These are phyloP conservation scores for Cecropterus lyciades DNA, from an alignment of 1,140 invertebrate species.

Conservation along the genomic window DNA sequence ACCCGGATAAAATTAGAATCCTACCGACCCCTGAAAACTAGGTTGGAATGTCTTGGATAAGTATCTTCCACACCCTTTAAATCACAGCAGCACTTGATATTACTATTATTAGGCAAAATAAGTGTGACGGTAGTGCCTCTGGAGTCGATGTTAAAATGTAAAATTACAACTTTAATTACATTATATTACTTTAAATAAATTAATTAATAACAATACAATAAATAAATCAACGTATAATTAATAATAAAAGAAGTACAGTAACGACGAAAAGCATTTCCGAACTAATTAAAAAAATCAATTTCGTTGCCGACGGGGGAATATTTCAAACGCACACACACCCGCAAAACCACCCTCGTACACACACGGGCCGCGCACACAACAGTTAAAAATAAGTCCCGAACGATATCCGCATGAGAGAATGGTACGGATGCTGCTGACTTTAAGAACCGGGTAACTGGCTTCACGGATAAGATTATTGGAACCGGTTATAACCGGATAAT, in stretches of 20 bases:
- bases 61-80: too few species aligned
- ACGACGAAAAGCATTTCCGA: constrained; percentile 65
- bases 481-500: too few species aligned
- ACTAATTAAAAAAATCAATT: constrained; percentile 79
- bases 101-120: too few species aligned
- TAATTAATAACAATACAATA: constrained; percentile 3
- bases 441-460: constrained; percentile 63
- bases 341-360: constrained; percentile 46
- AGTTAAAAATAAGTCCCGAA: constrained; percentile 71
- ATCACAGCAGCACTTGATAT: too few species aligned
- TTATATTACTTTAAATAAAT: too few species aligned
- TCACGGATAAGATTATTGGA: constrained; percentile 31
- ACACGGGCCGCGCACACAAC: constrained; percentile 57
- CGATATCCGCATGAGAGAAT: constrained; percentile 66
- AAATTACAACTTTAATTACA: too few species aligned
- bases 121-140: too few species aligned
- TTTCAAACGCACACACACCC: constrained; percentile 65
- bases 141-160: too few species aligned
- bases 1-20: too few species aligned
- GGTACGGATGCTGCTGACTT: constrained; percentile 55
- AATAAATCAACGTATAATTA: constrained; percentile 38
- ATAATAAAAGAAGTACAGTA: constrained; percentile 53
- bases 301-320: constrained; percentile 62
- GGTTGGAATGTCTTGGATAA: too few species aligned
- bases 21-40: too few species aligned